Evolutionary conservation across 2,113 vertebrate genomes (phyloP).

Genomic region (Phrynosoma blainvillii): DNA sequence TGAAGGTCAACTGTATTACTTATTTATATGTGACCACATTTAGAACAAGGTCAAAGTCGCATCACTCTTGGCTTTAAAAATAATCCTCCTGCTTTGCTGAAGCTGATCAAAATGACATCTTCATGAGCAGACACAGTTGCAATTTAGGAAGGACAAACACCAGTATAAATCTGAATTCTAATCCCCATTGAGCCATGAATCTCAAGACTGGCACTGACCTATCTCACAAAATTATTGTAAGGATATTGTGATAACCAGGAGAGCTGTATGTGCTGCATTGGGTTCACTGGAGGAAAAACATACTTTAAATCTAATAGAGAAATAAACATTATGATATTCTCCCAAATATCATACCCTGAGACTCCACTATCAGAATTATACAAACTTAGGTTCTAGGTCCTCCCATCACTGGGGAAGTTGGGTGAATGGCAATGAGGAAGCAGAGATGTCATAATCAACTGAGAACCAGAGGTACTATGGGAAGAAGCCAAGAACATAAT

Average conservation of each 20-base stretch:
- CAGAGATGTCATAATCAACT: too few relatives aligned
- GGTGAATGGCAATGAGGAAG: too few relatives aligned
- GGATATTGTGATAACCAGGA: not conserved
- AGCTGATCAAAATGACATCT: not conserved
- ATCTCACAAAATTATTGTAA: not conserved
- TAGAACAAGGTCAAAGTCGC: constrained; percentile 12
- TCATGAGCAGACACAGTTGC: not conserved
- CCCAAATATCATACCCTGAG: not conserved
- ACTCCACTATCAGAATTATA: not conserved
- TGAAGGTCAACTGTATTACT: not conserved
- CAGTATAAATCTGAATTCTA: not conserved
- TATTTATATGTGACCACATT: constrained; percentile 1
- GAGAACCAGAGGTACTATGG: too few relatives aligned
- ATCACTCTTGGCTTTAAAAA: not conserved
- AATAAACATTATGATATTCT: not conserved
- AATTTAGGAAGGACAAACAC: not conserved
- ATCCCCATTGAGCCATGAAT: not conserved
- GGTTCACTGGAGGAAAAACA: too few relatives aligned
- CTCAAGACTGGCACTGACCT: not conserved
- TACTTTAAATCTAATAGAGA: too few relatives aligned
- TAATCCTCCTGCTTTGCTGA: not conserved
- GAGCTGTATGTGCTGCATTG: too few relatives aligned
- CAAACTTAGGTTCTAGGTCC: too few relatives aligned
- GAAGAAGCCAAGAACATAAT: too few relatives aligned
- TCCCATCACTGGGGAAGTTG: too few relatives aligned